These are phyloP conservation scores for Adelosebastes latens DNA, from an alignment of 2,797 vertebrate species.

Conservation along the genomic window DNA sequence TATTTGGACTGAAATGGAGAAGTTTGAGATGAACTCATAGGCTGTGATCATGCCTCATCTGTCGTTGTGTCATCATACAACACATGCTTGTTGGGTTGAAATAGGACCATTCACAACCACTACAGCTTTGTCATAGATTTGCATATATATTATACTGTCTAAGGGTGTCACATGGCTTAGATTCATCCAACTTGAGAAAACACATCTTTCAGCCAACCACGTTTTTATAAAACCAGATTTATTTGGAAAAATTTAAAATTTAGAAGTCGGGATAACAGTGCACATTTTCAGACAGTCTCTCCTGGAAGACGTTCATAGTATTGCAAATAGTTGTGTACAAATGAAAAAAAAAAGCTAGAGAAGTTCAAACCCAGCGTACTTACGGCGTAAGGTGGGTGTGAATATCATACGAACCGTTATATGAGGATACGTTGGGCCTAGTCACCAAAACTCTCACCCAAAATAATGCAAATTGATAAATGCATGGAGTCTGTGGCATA, in stretches of 20 bases:
- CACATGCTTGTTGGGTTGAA: not conserved
- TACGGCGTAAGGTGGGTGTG: too few species aligned
- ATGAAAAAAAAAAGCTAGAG: not conserved
- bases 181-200: not conserved
- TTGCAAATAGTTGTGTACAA: not conserved
- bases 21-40: not conserved
- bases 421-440: too few species aligned
- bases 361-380: not conserved
- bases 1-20: not conserved
- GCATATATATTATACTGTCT: not conserved
- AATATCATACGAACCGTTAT: too few species aligned
- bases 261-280: not conserved
- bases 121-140: not conserved
- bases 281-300: not conserved
- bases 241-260: not conserved
- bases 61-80: not conserved
- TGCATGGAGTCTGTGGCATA: accelerated
- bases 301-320: not conserved
- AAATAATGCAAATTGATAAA: not conserved
- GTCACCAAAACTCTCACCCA: not conserved
- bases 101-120: not conserved
- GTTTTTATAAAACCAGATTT: not conserved
- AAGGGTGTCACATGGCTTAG: not conserved
- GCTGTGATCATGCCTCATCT: slow-evolving; percentile 1
- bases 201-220: not conserved